A percentile compares a stretch with the other conserved stretches of the same genome.
Evolutionary conservation across 2,797 vertebrate genomes (phyloP).

Genomic region (Clamator glandarius): DNA sequence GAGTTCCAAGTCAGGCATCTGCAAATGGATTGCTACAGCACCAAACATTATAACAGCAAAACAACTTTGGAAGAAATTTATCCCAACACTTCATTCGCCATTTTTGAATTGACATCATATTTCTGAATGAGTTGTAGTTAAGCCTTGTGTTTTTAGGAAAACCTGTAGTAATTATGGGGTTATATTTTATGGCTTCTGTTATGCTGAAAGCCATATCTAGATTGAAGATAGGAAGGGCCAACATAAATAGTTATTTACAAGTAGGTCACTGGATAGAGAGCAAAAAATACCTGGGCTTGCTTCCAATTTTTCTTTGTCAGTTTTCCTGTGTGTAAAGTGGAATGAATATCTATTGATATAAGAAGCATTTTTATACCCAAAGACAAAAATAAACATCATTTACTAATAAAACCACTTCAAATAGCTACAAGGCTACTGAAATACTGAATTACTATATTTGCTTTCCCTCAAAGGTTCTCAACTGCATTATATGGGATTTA

Average conservation of each 20-base stretch:
- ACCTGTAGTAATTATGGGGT: constrained; percentile 13
- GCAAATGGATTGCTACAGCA: constrained; percentile 26
- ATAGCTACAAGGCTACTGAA: not conserved
- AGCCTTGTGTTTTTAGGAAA: not conserved
- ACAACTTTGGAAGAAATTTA: not conserved
- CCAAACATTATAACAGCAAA: not conserved
- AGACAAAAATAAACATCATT: not conserved
- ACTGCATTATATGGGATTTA: not conserved
- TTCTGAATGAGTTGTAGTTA: constrained; percentile 29
- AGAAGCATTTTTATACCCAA: not conserved
- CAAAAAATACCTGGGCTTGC: not conserved
- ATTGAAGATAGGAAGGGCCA: not conserved
- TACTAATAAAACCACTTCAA: not conserved
- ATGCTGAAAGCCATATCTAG: not conserved
- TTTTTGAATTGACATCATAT: not conserved
- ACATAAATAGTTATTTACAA: not conserved
- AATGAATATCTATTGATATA: not conserved
- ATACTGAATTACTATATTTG: not conserved
- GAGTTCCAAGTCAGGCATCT: not conserved
- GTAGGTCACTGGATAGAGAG: not conserved
- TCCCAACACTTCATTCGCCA: not conserved
- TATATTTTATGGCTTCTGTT: constrained; percentile 12
- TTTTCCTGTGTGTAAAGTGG: not conserved
- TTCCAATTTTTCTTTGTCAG: not conserved
- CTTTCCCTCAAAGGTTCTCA: not conserved